Conservation (phyloP, 2,888 invertebrate genomes). For the Spodoptera picta region DNA sequence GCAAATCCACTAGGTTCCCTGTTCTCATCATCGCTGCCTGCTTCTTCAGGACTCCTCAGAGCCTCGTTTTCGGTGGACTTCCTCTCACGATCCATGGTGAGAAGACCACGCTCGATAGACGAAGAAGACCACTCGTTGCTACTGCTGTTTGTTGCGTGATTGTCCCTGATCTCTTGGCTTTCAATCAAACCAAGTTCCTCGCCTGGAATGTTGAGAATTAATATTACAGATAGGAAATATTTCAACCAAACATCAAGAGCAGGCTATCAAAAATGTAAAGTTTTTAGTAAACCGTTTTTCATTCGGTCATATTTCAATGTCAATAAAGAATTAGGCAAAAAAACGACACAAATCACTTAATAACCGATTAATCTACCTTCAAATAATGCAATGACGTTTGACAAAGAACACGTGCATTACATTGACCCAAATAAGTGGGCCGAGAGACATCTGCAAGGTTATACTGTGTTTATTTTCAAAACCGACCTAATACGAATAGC, state of each 20-base stretch:
- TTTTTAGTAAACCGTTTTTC: constrained; percentile 26
- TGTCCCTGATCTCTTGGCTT: constrained; percentile 81
- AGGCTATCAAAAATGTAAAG: constrained; percentile 24
- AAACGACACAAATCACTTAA: constrained; percentile 45
- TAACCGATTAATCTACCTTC: constrained; percentile 57
- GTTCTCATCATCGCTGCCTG: constrained; percentile 70
- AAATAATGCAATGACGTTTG: constrained; percentile 67
- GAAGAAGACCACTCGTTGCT: constrained; percentile 83
- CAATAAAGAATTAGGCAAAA: constrained; percentile 38
- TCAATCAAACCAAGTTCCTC: constrained; percentile 84
- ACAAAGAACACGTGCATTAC: constrained; percentile 83
- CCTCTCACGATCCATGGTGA: constrained; percentile 80
- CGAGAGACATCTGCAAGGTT: constrained; percentile 84
- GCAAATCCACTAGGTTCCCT: constrained; percentile 74
- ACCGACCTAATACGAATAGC: constrained; percentile 84
- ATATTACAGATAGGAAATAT: constrained; percentile 17
- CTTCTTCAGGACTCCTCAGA: constrained; percentile 68
- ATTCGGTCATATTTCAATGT: constrained; percentile 31
- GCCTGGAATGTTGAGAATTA: constrained; percentile 71
- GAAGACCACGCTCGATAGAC: constrained; percentile 81
- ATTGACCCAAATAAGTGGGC: constrained; percentile 86
- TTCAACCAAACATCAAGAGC: constrained; percentile 21
- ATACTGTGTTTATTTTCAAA: constrained; percentile 85
- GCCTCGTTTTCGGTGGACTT: constrained; percentile 82
- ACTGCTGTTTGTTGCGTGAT: constrained; percentile 80